A percentile compares a stretch with the other conserved stretches of the same genome.
phyloP scores from a whole-genome alignment of 2,113 vertebrate species.

The Scopus umbretta region DNA sequence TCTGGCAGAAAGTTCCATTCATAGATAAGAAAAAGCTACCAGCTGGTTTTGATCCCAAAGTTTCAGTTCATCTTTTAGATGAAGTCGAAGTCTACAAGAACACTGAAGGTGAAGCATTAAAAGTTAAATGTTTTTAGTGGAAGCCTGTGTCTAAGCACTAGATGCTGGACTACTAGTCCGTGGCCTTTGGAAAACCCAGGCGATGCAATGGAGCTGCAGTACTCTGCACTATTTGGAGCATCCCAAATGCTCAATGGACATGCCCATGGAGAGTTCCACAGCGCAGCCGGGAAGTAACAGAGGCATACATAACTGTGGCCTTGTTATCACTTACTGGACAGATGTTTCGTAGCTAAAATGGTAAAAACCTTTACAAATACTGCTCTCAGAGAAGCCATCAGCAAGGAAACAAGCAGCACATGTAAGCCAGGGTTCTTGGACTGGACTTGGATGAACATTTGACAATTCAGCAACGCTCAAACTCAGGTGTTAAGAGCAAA shows the following conservation, averaged over 20 bases:
- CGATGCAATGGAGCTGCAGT: neutral
- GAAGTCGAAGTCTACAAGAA: neutral
- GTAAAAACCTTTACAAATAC: neutral
- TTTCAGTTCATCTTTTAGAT: neutral
- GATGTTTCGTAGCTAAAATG: neutral
- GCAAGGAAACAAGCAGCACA: neutral
- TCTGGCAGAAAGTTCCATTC: neutral
- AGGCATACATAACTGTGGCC: neutral
- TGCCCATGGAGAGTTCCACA: neutral
- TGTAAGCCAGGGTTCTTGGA: neutral
- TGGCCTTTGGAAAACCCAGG: neutral
- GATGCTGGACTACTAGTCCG: neutral
- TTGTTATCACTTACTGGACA: neutral
- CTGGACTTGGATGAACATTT: neutral
- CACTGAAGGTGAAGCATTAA: neutral
- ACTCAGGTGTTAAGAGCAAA: neutral
- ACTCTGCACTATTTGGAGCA: neutral
- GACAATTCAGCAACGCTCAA: neutral
- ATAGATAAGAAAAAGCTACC: neutral
- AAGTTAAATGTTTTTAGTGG: neutral
- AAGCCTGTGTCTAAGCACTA: neutral
- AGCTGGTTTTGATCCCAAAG: neutral
- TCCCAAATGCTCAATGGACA: neutral
- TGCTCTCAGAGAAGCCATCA: neutral
- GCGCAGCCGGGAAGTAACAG: neutral